phyloP scores from a whole-genome alignment of 2,797 vertebrate genomes.

The Fratercula arctica region DNA sequence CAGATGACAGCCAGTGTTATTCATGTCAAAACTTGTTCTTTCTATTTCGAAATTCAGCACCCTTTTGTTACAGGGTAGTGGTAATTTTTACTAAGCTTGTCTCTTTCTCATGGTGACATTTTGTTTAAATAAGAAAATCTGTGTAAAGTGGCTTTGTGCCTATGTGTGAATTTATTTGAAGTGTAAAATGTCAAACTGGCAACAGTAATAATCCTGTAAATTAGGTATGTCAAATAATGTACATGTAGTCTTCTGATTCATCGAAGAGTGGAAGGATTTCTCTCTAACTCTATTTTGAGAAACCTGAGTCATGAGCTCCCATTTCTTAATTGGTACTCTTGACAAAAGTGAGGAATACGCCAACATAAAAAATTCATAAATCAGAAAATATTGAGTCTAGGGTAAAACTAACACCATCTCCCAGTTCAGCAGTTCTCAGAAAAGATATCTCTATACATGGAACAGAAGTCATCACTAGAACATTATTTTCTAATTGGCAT shows the following conservation, averaged over 20 bases:
- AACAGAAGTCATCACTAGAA: background rate
- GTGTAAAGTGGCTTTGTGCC: conserved; percentile 59
- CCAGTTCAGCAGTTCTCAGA: background rate
- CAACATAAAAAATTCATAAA: conserved; percentile 24
- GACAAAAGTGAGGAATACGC: conserved; percentile 17
- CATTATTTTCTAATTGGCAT: background rate
- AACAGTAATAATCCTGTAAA: conserved; percentile 55
- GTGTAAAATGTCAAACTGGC: conserved; percentile 69
- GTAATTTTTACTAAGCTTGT: conserved; percentile 26
- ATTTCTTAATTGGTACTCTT: conserved; percentile 46
- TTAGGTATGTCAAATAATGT: conserved; percentile 57
- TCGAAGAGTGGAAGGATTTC: conserved; percentile 35
- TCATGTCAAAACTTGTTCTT: conserved; percentile 1
- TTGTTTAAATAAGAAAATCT: conserved; percentile 71
- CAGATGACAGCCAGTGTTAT: background rate
- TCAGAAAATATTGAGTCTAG: conserved; percentile 18
- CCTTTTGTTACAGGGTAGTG: conserved; percentile 5
- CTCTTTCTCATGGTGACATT: conserved; percentile 56
- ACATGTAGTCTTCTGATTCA: conserved; percentile 65
- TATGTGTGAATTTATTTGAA: conserved; percentile 70
- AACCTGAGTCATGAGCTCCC: conserved; percentile 33
- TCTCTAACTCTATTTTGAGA: conserved; percentile 33
- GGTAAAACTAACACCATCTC: background rate
- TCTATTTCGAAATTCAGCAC: background rate
- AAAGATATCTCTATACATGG: background rate